Evolutionary conservation across 1,140 invertebrate genomes (phyloP), one percentile per base, ranked within the genome.

Genomic region (Ooceraea biroi): DNA sequence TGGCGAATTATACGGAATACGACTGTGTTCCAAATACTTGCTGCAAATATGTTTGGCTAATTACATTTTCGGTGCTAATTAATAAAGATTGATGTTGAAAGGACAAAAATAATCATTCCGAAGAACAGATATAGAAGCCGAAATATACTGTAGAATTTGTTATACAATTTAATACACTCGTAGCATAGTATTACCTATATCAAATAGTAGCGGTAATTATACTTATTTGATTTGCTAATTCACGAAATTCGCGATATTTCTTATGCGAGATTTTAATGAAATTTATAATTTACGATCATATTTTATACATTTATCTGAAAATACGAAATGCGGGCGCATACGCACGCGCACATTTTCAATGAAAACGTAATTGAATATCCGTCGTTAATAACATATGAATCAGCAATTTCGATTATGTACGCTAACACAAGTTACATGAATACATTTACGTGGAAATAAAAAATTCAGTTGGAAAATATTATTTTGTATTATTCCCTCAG

Each of bases 281-380:
- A 30, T 61, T 0, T 74, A 25, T 46, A 74, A 74, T 74, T 74
- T 44, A 48, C 41, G 25, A 44, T 22, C 2, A 19, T 52, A 3
- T 30, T 14, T 22, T 11, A n/a, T 19, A 27, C 27, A 58, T 22
- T 46, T 57, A 72, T 17, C 36, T 41, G 4, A 30, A 8, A 74
- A 61, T 48, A 74, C 14, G 11, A 74, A 55, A 60, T 46, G 12
- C 14, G 2, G 2, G 36, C 36, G 36, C 36, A n/a, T n/a, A 36
- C 36, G 36, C 36, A 36, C 36, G 36, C 36, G 7, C 36, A 7
- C 7, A 2, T 3, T 30, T 19, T 48, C 30, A 61, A 74, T 74
- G 41, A 36, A 46, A 61, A 46, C 2, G 44, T 61, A 46, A 74
- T 74, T 74, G 52, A 48, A 71, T 74, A 60, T 46, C 30, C 19